Base-by-base conservation (phyloP, 2,888 invertebrate genomes). In the Aelia acuminata region DNA sequence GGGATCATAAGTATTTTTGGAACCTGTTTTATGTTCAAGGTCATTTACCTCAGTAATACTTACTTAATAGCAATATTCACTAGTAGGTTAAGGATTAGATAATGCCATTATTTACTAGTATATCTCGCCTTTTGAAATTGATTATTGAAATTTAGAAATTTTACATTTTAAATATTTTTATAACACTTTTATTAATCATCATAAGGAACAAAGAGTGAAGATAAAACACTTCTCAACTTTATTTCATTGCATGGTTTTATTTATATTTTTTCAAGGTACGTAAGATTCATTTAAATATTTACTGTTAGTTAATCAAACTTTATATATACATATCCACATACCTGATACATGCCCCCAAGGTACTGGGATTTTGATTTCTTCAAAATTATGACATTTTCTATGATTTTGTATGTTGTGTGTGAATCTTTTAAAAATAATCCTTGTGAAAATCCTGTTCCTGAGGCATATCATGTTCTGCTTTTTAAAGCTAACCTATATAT, bases 341-440 rank as follows among this genome's bases (percentile, higher is more conserved):
- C 63, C 63, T 70, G 63, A 31, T 35, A 70, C 18, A 43, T 80
- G 80, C 3, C 80, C 80, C 80, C 80, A 80, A 43, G 80, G 80
- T 43, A 80, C 80, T n/a, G 80, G 47, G 43, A 80, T 80, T 43
- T 80, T 80, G 43, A 80, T 43, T 80, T 80, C 80, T 80, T 80
- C 80, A 80, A 80, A 22, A 43, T 22, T 80, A 13, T 80, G 31
- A 11, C 43, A 70, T 35, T 35, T 70, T 35, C 35, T 70, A 3
- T n/a, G 43, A 1, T 13, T 80, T 80, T n/a, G 11, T 4, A 43
- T 80, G 3, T 1, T 43, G 11, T 80, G 43, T 0, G n/a, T 18
- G 15, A 11, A 80, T 43, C n/a, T 80, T 47, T 80, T 8, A n/a
- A 80, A 47, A 47, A 80, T 7, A 13, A 11, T 11, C 13, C 3